A percentile compares a stretch with the other conserved stretches of the same genome.
These are phyloP conservation scores for Sialia sialis DNA, from an alignment of 2,113 vertebrate genomes.

Conservation along the genomic window DNA sequence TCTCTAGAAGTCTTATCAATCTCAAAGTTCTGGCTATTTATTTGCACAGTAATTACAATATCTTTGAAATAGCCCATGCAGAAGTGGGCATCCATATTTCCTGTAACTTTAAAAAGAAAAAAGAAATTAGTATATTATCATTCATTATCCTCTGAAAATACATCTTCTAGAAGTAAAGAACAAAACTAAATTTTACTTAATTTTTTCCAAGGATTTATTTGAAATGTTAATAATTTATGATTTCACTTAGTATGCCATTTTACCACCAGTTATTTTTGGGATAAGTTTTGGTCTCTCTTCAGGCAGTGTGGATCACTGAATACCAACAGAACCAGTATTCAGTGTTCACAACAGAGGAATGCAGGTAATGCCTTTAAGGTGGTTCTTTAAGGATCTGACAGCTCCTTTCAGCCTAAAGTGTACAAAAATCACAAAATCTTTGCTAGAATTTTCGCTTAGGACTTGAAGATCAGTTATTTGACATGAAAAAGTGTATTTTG, in stretches of 20 bases:
- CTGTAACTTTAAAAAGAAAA: not conserved
- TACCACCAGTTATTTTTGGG: not conserved
- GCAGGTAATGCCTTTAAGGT: not conserved
- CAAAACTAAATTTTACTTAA: not conserved
- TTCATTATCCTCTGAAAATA: not conserved
- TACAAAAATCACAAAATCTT: not conserved
- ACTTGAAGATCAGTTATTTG: not conserved
- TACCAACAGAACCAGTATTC: not conserved
- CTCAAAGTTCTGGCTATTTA: not conserved
- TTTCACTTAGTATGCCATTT: not conserved
- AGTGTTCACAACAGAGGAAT: not conserved
- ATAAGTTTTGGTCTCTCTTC: not conserved
- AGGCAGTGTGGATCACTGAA: not conserved
- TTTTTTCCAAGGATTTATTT: not conserved
- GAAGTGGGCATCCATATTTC: not conserved
- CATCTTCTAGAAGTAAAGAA: not conserved
- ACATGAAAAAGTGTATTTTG: not conserved
- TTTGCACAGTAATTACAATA: not conserved
- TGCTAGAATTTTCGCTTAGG: not conserved
- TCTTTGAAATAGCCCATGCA: not conserved
- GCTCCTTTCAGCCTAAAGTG: not conserved
- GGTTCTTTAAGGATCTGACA: not conserved
- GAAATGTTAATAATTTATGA: not conserved
- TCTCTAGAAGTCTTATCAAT: not conserved
- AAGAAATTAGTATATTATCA: not conserved